phyloP scores from a whole-genome alignment of 2,888 invertebrate genomes.

The Dolomedes plantarius region DNA sequence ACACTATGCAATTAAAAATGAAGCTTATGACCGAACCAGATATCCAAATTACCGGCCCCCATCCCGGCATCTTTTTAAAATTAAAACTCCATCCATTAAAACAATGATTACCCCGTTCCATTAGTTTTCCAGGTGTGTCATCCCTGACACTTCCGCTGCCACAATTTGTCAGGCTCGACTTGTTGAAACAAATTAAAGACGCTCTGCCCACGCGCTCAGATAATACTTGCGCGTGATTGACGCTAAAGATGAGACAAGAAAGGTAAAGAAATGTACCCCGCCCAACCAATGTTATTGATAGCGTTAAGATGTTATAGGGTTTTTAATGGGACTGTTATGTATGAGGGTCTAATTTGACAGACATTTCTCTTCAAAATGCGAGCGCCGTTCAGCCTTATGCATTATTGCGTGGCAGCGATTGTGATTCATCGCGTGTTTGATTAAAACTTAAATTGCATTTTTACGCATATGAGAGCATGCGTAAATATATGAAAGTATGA shows the following conservation, averaged over 20 bases:
- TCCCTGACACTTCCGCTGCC: neutral
- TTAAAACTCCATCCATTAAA: neutral
- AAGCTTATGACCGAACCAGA: too few species aligned
- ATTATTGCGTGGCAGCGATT: neutral
- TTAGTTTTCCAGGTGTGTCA: slow-evolving; percentile 24
- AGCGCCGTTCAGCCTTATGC: too few species aligned
- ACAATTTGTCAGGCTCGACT: slow-evolving; percentile 20
- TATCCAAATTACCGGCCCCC: too few species aligned
- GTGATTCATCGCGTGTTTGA: neutral
- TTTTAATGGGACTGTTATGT: slow-evolving; percentile 20
- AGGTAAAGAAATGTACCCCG: slow-evolving; percentile 9
- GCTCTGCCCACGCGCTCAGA: slow-evolving; percentile 11
- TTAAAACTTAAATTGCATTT: neutral
- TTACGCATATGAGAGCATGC: neutral
- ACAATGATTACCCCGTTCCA: neutral
- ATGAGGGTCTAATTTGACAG: slow-evolving; percentile 15
- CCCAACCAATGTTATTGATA: slow-evolving; percentile 19
- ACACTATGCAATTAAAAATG: too few species aligned
- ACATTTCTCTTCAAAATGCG: neutral
- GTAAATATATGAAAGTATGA: neutral
- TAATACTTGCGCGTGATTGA: slow-evolving; percentile 4
- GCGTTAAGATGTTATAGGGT: neutral
- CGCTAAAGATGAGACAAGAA: slow-evolving; percentile 15
- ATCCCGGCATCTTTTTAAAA: neutral
- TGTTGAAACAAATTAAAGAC: slow-evolving; percentile 22